These are phyloP conservation scores for Tragelaphus imberbis DNA, from an alignment of 2,113 vertebrate species.

Conservation along the genomic window DNA sequence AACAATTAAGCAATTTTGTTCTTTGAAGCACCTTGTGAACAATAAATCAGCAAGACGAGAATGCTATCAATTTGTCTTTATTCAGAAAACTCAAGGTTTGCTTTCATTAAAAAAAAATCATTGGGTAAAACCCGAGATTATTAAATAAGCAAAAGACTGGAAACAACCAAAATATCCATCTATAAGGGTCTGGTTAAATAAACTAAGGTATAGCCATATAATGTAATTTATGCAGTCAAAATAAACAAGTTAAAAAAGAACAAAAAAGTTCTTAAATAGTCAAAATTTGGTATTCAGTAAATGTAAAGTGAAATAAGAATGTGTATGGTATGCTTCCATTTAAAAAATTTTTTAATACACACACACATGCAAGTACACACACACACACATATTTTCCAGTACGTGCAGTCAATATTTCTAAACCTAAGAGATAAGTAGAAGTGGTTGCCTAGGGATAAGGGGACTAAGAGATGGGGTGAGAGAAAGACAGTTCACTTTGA, in stretches of 20 bases:
- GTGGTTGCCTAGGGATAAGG: not conserved
- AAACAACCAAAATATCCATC: not conserved
- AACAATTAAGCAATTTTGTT: constrained; percentile 27
- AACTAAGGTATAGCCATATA: not conserved
- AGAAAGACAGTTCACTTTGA: constrained; percentile 30
- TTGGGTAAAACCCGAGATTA: not conserved
- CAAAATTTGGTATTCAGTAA: not conserved
- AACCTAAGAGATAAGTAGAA: not conserved
- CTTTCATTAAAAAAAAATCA: not conserved
- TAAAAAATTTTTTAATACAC: not conserved
- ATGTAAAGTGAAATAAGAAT: not conserved
- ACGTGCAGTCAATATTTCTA: not conserved
- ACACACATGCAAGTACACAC: not conserved
- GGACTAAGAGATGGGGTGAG: not conserved
- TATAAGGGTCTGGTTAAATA: not conserved
- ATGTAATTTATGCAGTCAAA: not conserved
- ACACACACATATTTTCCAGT: not conserved
- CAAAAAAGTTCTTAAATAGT: not conserved
- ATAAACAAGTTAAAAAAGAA: not conserved
- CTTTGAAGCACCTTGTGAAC: not conserved
- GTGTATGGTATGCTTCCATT: not conserved
- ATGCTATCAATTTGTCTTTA: not conserved
- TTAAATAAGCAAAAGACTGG: not conserved
- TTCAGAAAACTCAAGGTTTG: constrained; percentile 39
- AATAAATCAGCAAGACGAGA: not conserved